phyloP scores from a whole-genome alignment of 1,140 invertebrate species.

The Frieseomelitta varia region DNA sequence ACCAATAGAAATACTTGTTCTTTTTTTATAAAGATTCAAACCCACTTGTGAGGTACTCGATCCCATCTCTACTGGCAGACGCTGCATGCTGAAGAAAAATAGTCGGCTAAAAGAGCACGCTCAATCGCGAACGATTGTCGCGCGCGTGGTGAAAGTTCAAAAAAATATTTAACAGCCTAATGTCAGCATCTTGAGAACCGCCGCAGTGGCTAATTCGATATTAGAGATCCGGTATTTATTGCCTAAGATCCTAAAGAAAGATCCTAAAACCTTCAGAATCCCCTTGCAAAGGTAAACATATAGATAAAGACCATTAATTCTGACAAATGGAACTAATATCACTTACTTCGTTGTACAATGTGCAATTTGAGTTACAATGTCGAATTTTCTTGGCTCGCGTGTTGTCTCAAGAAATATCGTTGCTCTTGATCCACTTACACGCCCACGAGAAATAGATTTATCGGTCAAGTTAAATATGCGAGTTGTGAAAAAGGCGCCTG shows the following conservation, averaged over 20 bases:
- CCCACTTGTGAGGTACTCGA: too few species aligned
- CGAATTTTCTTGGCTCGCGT: slow-evolving; percentile 21
- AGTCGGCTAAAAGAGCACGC: neutral
- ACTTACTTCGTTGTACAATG: neutral
- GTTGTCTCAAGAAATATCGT: neutral
- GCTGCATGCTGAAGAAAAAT: too few species aligned
- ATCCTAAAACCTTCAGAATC: neutral
- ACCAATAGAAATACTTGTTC: too few species aligned
- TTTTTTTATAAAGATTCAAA: too few species aligned
- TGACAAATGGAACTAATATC: neutral
- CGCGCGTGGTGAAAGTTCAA: slow-evolving; percentile 17
- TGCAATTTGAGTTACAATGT: neutral
- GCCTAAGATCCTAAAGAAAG: too few species aligned
- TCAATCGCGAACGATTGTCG: neutral
- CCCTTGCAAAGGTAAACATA: neutral
- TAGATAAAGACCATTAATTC: neutral
- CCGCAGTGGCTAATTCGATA: too few species aligned
- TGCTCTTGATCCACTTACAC: slow-evolving; percentile 34
- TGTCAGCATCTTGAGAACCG: slow-evolving; percentile 1
- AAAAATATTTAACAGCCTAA: slow-evolving; percentile 39
- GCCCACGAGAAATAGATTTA: slow-evolving; percentile 7
- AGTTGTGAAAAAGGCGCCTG: neutral
- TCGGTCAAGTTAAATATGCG: neutral
- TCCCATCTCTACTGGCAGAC: too few species aligned
- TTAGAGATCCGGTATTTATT: slow-evolving; percentile 6